Percentiles rank a stretch among this genome's conserved stretches.
Conservation (phyloP, 1,140 invertebrate species). For the Theocolax elegans region DNA sequence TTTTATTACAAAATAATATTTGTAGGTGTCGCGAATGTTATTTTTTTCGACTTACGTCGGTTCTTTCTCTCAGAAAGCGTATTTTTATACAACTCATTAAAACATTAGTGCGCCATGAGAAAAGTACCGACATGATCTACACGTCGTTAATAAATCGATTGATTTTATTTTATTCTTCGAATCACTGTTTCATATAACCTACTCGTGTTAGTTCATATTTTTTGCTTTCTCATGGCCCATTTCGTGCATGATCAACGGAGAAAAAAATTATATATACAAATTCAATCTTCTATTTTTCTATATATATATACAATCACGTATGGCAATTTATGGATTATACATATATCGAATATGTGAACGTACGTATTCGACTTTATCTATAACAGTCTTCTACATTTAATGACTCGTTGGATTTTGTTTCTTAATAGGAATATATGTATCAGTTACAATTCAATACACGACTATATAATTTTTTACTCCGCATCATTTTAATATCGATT, state of each 20-base stretch:
- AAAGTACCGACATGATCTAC: slow-evolving; percentile 27
- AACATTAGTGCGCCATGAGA: slow-evolving; percentile 9
- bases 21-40: slow-evolving; percentile 9
- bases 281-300: not conserved
- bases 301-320: not conserved
- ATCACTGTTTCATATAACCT: not conserved
- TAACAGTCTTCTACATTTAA: not conserved
- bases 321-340: not conserved
- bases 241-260: not conserved
- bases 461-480: slow-evolving; percentile 18
- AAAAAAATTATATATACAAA: not conserved
- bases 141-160: not conserved
- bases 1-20: slow-evolving; percentile 40
- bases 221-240: not conserved
- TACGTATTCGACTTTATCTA: not conserved
- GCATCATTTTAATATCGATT: not conserved
- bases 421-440: not conserved
- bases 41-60: slow-evolving; percentile 5
- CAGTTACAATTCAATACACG: not conserved
- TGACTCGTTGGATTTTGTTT: too few relatives aligned
- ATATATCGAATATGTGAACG: not conserved
- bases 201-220: not conserved
- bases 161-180: not conserved
- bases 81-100: slow-evolving; percentile 30
- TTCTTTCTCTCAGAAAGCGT: slow-evolving; percentile 17